Base-by-base conservation (phyloP, 1,140 invertebrate genomes). In the Cyrtorhinus lividipennis region DNA sequence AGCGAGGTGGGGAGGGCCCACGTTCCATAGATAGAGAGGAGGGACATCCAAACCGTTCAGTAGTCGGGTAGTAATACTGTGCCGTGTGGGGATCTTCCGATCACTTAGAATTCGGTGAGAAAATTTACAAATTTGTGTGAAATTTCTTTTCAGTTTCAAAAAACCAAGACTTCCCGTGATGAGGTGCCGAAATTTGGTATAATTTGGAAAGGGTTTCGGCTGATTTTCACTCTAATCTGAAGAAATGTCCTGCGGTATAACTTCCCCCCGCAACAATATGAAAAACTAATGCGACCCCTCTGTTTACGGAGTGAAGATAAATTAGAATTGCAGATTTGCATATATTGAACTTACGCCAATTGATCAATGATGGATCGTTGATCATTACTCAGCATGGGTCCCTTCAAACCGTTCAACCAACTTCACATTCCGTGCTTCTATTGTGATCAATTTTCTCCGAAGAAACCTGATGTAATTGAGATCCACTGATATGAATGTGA, bases 61-160 rank as follows among this genome's bases (percentile, higher is more conserved):
- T 53, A 53, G 48, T 53, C 48, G 48, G 48, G 48, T 53, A 53
- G 48, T 53, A 53, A 53, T 53, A 53, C 48, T 13, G 48, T 53
- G 48, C 48, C 10, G 48, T 53, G 48, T 53, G 48, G 48, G 48
- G 48, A 15, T 53, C 48, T 53, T 15, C 48, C 48, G 48, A 53
- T 53, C 48, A 15, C 5, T 20, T 13, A 10, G 8, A 10, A 53
- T 12, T 53, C 12, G 20, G 48, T 53, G 48, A 15, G 48, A 10
- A 53, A 20, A 20, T 20, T 53, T 53, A 10, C n/a, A 44, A 44
- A 44, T 53, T 22, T 53, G 30, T 38, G 30, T 53, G 20, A 8
- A 44, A 53, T 53, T 15, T 12, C 20, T 8, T 53, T 20, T 53
- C 12, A 53, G 20, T 13, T 38, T n/a, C n/a, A n/a, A n/a, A n/a